Evolutionary conservation across 2,888 invertebrate genomes (phyloP).

Genomic region (Scaptomyza reducta): DNA sequence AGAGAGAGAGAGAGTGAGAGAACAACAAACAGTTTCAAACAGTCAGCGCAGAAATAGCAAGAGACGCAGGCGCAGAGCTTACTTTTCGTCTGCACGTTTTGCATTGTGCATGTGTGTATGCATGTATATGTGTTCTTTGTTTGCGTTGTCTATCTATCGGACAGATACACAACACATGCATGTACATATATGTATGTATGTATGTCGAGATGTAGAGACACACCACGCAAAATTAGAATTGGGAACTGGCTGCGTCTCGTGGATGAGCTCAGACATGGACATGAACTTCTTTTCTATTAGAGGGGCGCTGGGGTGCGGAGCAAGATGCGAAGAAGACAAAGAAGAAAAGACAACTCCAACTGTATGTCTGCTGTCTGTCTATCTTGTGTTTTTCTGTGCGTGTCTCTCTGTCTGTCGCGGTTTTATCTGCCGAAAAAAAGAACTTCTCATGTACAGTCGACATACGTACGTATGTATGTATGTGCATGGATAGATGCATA

Average conservation of each 20-base stretch:
- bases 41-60: slow-evolving; percentile 34
- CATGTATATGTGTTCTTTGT: slow-evolving; percentile 22
- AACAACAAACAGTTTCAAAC: slow-evolving; percentile 63
- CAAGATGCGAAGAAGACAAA: slow-evolving; percentile 11
- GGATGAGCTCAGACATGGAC: slow-evolving; percentile 53
- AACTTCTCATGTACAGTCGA: slow-evolving; percentile 1
- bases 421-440: slow-evolving; percentile 1
- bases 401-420: slow-evolving; percentile 9
- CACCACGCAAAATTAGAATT: slow-evolving; percentile 49
- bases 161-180: background rate
- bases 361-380: slow-evolving; percentile 24
- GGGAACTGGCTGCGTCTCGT: slow-evolving; percentile 31
- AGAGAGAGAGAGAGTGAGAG: slow-evolving; percentile 11
- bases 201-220: slow-evolving; percentile 12
- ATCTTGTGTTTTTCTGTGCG: background rate
- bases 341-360: slow-evolving; percentile 43
- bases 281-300: slow-evolving; percentile 37
- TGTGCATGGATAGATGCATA: slow-evolving; percentile 3
- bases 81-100: slow-evolving; percentile 38
- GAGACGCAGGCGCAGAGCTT: slow-evolving; percentile 46
- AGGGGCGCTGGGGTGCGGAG: slow-evolving; percentile 2
- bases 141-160: slow-evolving; percentile 29
- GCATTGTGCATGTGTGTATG: slow-evolving; percentile 11
- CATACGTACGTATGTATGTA: background rate
- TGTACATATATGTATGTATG: background rate